Evolutionary conservation across 2,888 invertebrate genomes (phyloP), one percentile per base, ranked within the genome.

Genomic region (Morinoia aosen): DNA sequence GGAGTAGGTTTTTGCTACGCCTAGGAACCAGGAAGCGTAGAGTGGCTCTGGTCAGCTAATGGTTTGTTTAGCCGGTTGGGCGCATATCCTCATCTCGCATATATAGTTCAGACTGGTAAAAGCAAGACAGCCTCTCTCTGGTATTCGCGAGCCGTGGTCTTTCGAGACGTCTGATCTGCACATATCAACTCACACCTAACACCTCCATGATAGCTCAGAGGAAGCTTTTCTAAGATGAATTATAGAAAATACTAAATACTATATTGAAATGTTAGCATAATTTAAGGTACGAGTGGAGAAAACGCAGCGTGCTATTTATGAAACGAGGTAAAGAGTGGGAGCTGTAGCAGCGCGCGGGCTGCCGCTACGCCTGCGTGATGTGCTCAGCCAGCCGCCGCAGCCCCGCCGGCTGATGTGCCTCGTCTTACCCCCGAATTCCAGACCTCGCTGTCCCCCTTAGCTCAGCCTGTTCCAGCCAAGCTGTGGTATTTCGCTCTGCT

Each of bases 401-500:
- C 93, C 93, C 93, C 93, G n/a, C 93, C n/a, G 93, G 93, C 93
- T 93, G 93, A 93, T 56, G 57, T 93, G 57, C 93, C 93, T 57
- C 93, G 57, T 93, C 57, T 93, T 93, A 93, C 93, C 93, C 93
- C 93, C 93, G 48, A 93, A 93, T 93, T 93, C 93, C 93, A 93
- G 57, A 57, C 93, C 93, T 93, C 58, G 56, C 93, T 93, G 93
- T 57, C 93, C 93, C 93, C 93, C 93, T 93, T 93, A 57, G 93
- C 93, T 57, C 93, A 93, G 93, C 93, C 93, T 93, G 93, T 93
- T 93, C 93, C 93, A 93, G 93, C 93, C 93, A 93, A 33, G 93
- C 93, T 93, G 93, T 93, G 93, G 93, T 93, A 93, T 93, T 93
- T 57, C 58, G 93, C 95, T 95, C 61, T 58, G 58, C 76, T 40